Evolutionary conservation across 2,888 invertebrate species (phyloP).

Genomic region (Patella pellucida): DNA sequence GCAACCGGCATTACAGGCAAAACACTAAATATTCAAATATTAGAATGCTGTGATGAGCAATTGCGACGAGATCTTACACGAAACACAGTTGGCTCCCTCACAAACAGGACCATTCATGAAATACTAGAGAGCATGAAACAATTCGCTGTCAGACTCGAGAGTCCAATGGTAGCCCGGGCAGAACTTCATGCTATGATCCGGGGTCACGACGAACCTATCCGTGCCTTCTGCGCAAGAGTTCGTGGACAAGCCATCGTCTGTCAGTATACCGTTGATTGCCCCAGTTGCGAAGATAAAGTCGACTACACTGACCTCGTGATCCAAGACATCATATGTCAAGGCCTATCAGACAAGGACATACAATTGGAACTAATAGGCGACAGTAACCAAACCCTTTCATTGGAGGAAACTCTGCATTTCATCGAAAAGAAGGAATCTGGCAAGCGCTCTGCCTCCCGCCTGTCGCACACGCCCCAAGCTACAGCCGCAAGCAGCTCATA

Average conservation of each 20-base stretch:
- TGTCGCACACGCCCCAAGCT: constrained; percentile 29
- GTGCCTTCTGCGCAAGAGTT: constrained; percentile 39
- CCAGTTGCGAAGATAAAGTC: constrained; percentile 21
- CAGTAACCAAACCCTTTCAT: not conserved
- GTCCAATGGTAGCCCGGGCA: not conserved
- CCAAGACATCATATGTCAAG: constrained; percentile 28
- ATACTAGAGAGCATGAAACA: not conserved
- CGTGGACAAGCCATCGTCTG: constrained; percentile 41
- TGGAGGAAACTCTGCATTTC: constrained; percentile 41
- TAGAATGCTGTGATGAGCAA: not conserved
- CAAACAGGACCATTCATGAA: not conserved
- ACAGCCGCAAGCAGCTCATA: constrained; percentile 34
- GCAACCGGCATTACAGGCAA: not conserved
- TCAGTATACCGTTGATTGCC: too few relatives aligned
- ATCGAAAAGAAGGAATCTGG: constrained; percentile 45
- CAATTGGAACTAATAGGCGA: too few relatives aligned
- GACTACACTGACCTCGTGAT: constrained; percentile 36
- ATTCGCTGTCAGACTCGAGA: not conserved
- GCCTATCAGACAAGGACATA: constrained; percentile 33
- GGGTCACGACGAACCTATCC: constrained; percentile 37
- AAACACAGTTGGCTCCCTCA: not conserved
- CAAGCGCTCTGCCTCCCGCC: constrained; percentile 38
- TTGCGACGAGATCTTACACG: not conserved
- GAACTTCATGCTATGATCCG: constrained; percentile 23
- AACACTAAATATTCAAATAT: not conserved